These are phyloP conservation scores for Neotragus moschatus DNA, from an alignment of 2,113 vertebrate genomes.

Conservation along the genomic window DNA sequence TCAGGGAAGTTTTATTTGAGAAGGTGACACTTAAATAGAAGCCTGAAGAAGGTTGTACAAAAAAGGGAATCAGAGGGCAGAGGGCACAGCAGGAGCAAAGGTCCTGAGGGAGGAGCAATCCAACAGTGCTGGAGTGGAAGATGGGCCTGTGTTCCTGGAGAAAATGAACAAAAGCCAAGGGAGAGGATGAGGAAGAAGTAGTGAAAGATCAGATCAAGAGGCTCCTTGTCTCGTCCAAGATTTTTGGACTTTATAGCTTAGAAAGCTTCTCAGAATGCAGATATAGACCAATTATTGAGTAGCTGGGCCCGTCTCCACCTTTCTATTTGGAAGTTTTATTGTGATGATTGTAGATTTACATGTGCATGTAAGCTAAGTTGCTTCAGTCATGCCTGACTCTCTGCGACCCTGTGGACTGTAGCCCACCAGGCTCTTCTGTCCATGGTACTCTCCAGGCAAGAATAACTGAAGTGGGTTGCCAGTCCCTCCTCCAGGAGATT, in stretches of 20 bases:
- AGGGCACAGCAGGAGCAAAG: neutral
- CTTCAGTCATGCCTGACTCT: neutral
- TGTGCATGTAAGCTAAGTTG: accelerated
- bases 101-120: neutral
- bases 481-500: neutral
- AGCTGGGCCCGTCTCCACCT: neutral
- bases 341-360: neutral
- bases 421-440: neutral
- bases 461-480: neutral
- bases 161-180: neutral
- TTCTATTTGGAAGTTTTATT: neutral
- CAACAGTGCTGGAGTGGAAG: neutral
- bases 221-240: neutral
- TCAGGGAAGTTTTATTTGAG: neutral
- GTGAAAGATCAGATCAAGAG: neutral
- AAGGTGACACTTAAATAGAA: neutral
- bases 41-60: neutral
- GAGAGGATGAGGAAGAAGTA: neutral
- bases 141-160: neutral
- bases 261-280: neutral
- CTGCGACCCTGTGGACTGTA: neutral
- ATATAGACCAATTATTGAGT: neutral
- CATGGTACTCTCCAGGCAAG: neutral
- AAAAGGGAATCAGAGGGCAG: neutral
- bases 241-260: neutral